These are phyloP conservation scores for Plemyria rubiginata DNA, from an alignment of 2,888 invertebrate genomes.

Conservation along the genomic window DNA sequence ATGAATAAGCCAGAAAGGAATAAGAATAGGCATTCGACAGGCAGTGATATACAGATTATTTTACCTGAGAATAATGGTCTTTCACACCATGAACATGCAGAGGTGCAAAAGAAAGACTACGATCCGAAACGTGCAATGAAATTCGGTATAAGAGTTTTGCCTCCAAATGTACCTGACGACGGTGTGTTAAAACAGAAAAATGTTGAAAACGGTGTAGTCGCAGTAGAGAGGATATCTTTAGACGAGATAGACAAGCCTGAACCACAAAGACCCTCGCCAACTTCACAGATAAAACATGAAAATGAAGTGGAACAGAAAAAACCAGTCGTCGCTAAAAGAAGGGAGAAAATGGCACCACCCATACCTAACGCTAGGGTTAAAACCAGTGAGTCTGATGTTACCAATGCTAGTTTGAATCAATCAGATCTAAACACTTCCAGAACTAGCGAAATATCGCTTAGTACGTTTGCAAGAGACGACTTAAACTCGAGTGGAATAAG, in stretches of 20 bases:
- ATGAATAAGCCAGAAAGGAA: conserved; percentile 73
- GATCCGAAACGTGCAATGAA: conserved; percentile 86
- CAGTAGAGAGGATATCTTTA: conserved; percentile 64
- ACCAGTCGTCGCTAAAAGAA: conserved; percentile 81
- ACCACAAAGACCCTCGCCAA: conserved; percentile 63
- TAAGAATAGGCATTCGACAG: conserved; percentile 70
- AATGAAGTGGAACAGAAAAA: conserved; percentile 77
- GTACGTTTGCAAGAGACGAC: conserved; percentile 73
- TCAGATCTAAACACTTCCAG: conserved; percentile 56
- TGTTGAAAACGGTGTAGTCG: conserved; percentile 71
- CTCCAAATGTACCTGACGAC: conserved; percentile 83
- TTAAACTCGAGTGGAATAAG: conserved; percentile 85
- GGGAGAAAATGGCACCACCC: conserved; percentile 80
- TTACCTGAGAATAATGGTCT: conserved; percentile 76
- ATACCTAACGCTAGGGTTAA: conserved; percentile 77
- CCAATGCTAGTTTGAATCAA: conserved; percentile 56
- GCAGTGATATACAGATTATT: conserved; percentile 72
- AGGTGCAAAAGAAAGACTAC: conserved; percentile 83
- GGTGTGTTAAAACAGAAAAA: conserved; percentile 77
- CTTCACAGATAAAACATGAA: conserved; percentile 79
- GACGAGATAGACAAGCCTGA: conserved; percentile 78
- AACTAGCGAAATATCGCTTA: conserved; percentile 63
- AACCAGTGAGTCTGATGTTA: conserved; percentile 68
- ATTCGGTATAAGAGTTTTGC: conserved; percentile 88
- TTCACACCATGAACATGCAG: conserved; percentile 72